Percentiles rank a stretch among this genome's conserved stretches.
phyloP scores from a whole-genome alignment of 1,140 invertebrate species.

The Eulimnadia texana region DNA sequence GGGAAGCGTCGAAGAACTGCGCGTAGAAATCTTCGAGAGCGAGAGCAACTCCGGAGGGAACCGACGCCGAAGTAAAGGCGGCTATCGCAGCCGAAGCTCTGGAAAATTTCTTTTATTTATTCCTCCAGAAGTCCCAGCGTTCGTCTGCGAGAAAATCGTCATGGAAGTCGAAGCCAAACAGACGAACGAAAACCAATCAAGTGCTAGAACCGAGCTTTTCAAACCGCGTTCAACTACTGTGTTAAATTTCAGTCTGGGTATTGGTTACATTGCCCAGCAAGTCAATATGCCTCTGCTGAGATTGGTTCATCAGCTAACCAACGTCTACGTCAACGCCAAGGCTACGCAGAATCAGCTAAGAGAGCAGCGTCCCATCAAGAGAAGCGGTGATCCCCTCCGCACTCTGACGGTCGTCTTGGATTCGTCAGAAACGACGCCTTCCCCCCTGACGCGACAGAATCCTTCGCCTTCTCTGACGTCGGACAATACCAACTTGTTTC shows the following conservation, averaged over 20 bases:
- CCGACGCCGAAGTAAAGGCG: constrained; percentile 22
- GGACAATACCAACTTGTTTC: not conserved
- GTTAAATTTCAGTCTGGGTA: constrained; percentile 71
- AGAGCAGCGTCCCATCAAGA: constrained; percentile 36
- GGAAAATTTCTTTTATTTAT: constrained; percentile 40
- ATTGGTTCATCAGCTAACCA: constrained; percentile 86
- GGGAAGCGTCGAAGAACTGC: constrained; percentile 12
- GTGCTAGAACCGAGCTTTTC: not conserved
- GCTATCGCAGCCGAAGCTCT: constrained; percentile 30
- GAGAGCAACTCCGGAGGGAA: constrained; percentile 5
- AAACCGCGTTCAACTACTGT: constrained; percentile 52
- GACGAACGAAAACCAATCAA: constrained; percentile 47
- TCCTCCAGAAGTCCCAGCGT: constrained; percentile 65
- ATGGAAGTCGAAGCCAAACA: constrained; percentile 79
- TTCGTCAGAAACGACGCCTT: constrained; percentile 2
- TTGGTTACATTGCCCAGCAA: constrained; percentile 76
- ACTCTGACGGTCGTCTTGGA: constrained; percentile 3
- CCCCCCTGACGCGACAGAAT: not conserved
- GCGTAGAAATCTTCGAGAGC: constrained; percentile 16
- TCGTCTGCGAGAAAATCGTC: constrained; percentile 78
- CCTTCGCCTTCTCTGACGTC: constrained; percentile 1
- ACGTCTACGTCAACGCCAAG: constrained; percentile 94
- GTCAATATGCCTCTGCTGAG: constrained; percentile 89
- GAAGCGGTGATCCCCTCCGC: not conserved
- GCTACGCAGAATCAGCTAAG: constrained; percentile 76